Base-by-base conservation (phyloP, 2,797 vertebrate genomes). In the Phoebastria nigripes region DNA sequence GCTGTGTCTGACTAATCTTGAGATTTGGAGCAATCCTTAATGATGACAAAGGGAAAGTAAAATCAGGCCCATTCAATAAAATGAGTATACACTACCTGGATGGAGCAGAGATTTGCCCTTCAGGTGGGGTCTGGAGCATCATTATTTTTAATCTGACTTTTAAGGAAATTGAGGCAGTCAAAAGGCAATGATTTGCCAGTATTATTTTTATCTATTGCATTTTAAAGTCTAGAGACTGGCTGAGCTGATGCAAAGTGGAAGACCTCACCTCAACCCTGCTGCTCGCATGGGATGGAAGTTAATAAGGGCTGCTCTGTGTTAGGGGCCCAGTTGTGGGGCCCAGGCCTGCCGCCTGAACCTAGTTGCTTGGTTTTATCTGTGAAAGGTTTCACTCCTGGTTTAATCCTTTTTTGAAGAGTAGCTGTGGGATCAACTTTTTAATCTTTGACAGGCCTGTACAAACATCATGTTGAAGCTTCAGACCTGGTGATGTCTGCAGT, bases 251-350 rank as follows among this genome's bases (percentile, higher is more conserved):
- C 4, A 16, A 46, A 91, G 19, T 20, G 33, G 41, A 61, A 91
- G 18, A 70, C 21, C 20, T 86, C 28, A 42, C 58, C n/a, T 84
- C 39, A 79, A 24, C 17, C 15, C 19, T 44, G 22, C 33, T 37
- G 18, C 19, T 4, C 0, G 0, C 17, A 3, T 21, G 41, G 85
- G 63, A 21, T 26, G 8, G 35, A 41, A 42, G 25, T 78, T 83
- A 49, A 16, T 51, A 76, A 66, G 19, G 24, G 17, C 13, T 84
- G 35, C 19, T 78, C 58, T 81, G 62, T 73, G 39, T n/a, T 39
- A 46, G 41, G 22, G 76, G 9, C 16, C 61, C 46, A 39, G 4
- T 0, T 59, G 54, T 83, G 66, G 10, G 41, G 26, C 12, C n/a
- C 46, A 41, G 22, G 20, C 33, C 63, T 70, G 44, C n/a, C 6